These are phyloP conservation scores for Mesitornis unicolor DNA, from an alignment of 2,113 vertebrate genomes.

Conservation along the genomic window DNA sequence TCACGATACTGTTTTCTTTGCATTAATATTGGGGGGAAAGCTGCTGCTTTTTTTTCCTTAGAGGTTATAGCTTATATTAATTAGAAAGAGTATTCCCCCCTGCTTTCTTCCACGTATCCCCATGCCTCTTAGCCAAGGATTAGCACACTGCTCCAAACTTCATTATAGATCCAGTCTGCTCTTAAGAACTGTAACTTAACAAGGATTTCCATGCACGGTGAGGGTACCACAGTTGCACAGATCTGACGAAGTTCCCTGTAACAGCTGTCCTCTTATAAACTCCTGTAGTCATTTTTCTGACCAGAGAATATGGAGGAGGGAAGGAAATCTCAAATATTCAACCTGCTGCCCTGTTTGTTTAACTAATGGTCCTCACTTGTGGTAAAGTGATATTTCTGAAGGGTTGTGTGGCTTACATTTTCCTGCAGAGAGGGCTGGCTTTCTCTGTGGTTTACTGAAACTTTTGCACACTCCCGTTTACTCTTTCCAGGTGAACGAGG, in stretches of 20 bases:
- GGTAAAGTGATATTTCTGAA: background rate
- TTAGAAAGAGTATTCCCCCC: background rate
- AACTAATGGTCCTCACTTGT: background rate
- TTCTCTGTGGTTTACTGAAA: background rate
- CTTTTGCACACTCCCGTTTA: background rate
- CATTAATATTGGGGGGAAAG: background rate
- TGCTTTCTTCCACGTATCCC: background rate
- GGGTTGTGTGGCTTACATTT: background rate
- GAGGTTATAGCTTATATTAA: background rate
- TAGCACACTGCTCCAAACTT: background rate
- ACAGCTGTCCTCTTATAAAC: background rate
- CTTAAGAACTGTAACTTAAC: background rate
- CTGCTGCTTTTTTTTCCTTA: background rate
- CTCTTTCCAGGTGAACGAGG: background rate
- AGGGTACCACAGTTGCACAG: rapidly evolving
- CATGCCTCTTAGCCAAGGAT: background rate
- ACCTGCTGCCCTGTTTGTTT: background rate
- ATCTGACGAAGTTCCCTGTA: background rate
- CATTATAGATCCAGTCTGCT: background rate
- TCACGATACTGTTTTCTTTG: background rate
- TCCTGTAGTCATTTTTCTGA: background rate
- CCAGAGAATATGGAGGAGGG: rapidly evolving
- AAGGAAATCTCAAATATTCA: background rate
- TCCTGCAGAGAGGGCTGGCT: background rate
- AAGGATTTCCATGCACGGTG: rapidly evolving